These are phyloP conservation scores for Charadrius vociferus DNA, from an alignment of 2,113 vertebrate species.

Conservation along the genomic window DNA sequence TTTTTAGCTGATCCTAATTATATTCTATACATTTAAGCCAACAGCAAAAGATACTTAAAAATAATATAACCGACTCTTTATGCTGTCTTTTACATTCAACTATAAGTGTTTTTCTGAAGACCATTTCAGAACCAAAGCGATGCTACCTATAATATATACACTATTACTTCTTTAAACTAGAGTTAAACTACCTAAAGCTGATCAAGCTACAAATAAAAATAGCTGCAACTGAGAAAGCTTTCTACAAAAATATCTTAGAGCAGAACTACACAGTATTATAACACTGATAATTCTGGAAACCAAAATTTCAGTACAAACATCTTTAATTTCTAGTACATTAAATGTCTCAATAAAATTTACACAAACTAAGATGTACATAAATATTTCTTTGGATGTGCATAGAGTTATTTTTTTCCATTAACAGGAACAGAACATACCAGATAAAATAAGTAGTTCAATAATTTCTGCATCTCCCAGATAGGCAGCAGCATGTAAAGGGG, in stretches of 20 bases:
- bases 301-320: slow-evolving; percentile 14
- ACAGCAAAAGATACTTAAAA: background rate
- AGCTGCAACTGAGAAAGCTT: background rate
- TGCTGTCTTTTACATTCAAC: background rate
- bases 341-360: background rate
- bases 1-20: background rate
- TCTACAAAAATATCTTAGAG: background rate
- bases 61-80: background rate
- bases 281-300: background rate
- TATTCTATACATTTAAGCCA: background rate
- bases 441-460: slow-evolving; percentile 97
- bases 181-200: background rate
- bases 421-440: slow-evolving; percentile 83
- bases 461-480: slow-evolving; percentile 99
- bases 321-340: slow-evolving; percentile 13
- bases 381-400: background rate
- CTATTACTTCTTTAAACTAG: background rate
- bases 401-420: slow-evolving; percentile 30
- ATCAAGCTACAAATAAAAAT: background rate
- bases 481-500: slow-evolving; percentile 95
- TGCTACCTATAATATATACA: background rate
- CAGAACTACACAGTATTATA: background rate
- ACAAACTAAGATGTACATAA: slow-evolving; percentile 28
- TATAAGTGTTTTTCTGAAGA: background rate
- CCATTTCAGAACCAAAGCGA: background rate